Evolutionary conservation across 2,797 vertebrate species (phyloP), one percentile per base, ranked within the genome.

Genomic region (Anguilla pacifica): DNA sequence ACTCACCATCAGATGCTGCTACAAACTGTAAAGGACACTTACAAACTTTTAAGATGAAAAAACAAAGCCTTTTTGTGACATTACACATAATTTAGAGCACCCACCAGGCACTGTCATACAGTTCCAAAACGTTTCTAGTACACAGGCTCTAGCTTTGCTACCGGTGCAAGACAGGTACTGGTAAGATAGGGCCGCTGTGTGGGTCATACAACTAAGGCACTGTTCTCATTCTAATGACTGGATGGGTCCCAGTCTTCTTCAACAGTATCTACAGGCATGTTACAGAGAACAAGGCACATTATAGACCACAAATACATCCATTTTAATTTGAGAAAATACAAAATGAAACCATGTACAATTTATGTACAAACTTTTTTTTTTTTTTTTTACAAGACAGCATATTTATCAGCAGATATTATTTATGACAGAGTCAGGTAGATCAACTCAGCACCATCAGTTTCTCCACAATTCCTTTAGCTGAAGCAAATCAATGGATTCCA

Each of bases 241-340:
- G 11, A 55, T 55, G 53, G 7, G 53, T 2, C 53, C 53, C 53
- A 6, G 43, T 46, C 43, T 46, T 46, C 43, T 46, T 46, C 43
- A 46, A 46, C 43, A 46, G 59, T 90, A 31, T 11, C 74, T 51
- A 19, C 17, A n/a, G 25, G 17, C 43, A 17, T 46, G 17, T 82
- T n/a, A 64, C 64, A 85, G 39, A 55, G 11, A 17, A 84, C 51
- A 84, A 84, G 31, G 92, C 91, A 93, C 93, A 88, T 93, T 95
- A 97, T 98, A 98, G 97, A 98, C 98, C 98, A 99, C 98, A 98
- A 99, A 98, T 99, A 99, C 98, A 99, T 98, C 98, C 97, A 98
- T 98, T 98, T 99, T 99, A 98, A 98, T 97, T 98, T 98, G 97
- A 98, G 98, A 99, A 98, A 99, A 99, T 99, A 99, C 98, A 99